Percentiles rank a stretch among this genome's conserved stretches.
Conservation (phyloP, 2,113 vertebrate species). For the Tenebrosternarchus preto region DNA sequence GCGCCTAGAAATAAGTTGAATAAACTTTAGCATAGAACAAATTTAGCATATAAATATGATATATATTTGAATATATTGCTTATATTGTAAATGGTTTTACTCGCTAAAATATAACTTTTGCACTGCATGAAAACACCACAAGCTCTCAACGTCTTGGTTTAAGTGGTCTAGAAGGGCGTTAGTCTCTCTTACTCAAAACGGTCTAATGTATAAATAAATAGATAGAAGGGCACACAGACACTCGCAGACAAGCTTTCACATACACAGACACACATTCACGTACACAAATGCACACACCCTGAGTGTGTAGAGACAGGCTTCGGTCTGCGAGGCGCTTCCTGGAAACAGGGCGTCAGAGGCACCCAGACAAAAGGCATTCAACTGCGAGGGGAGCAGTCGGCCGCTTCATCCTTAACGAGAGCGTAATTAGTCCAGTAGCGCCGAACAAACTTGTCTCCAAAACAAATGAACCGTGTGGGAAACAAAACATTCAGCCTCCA, state of each 20-base stretch:
- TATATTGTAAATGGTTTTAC: no score
- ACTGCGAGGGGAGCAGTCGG: conserved; percentile 41
- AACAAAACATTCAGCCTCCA: conserved; percentile 44
- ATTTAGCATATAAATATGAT: no score
- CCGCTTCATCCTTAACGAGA: conserved; percentile 52
- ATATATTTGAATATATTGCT: no score
- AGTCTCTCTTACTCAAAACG: conserved; percentile 12
- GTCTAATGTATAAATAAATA: conserved; percentile 40
- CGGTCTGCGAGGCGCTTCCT: conserved; percentile 30
- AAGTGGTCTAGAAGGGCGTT: background rate
- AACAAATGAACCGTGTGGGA: conserved; percentile 48
- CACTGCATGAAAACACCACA: no score
- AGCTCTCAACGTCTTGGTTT: no score
- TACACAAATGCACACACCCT: conserved; percentile 3
- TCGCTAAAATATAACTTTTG: no score
- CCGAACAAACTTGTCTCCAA: conserved; percentile 54
- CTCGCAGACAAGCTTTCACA: background rate
- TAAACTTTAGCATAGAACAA: no score
- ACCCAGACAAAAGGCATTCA: conserved; percentile 36
- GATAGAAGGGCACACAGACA: conserved; percentile 18
- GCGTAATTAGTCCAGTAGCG: conserved; percentile 55
- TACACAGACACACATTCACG: conserved; percentile 34
- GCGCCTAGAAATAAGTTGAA: no score
- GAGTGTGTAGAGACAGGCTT: conserved; percentile 9
- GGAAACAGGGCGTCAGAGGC: conserved; percentile 38